These are phyloP conservation scores for Ditula angustiorana DNA, from an alignment of 2,888 invertebrate genomes.

Conservation along the genomic window DNA sequence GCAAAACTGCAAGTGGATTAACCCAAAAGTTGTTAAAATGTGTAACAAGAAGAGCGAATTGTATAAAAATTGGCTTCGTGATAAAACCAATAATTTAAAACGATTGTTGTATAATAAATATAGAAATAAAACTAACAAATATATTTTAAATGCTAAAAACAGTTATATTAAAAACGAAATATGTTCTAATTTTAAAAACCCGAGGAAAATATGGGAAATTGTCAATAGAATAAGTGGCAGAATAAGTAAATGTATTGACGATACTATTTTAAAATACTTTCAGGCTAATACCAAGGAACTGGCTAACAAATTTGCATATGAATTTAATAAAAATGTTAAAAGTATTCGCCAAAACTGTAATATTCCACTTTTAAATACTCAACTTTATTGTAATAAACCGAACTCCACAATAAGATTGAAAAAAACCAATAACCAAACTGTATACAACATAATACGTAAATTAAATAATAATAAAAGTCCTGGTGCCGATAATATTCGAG, in stretches of 20 bases:
- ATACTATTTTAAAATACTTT: not conserved
- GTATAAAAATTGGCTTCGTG: slow-evolving; percentile 25
- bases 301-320: slow-evolving; percentile 21
- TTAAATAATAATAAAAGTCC: slow-evolving; percentile 16
- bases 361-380: not conserved
- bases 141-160: too few relatives aligned
- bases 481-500: slow-evolving; percentile 31
- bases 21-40: slow-evolving; percentile 22
- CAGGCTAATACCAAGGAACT: not conserved
- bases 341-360: not conserved
- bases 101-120: too few relatives aligned
- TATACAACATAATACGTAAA: not conserved
- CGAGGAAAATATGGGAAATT: too few relatives aligned
- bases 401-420: slow-evolving; percentile 11
- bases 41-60: slow-evolving; percentile 20
- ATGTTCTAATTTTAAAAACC: too few relatives aligned
- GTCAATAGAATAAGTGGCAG: too few relatives aligned
- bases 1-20: slow-evolving; percentile 25
- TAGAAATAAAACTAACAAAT: too few relatives aligned
- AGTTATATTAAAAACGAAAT: too few relatives aligned
- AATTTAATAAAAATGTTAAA: slow-evolving; percentile 20
- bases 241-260: not conserved
- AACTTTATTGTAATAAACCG: not conserved
- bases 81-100: too few relatives aligned
- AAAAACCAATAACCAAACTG: not conserved